Evolutionary conservation across 2,888 invertebrate species (phyloP).

Genomic region (Flexamia atlantica): DNA sequence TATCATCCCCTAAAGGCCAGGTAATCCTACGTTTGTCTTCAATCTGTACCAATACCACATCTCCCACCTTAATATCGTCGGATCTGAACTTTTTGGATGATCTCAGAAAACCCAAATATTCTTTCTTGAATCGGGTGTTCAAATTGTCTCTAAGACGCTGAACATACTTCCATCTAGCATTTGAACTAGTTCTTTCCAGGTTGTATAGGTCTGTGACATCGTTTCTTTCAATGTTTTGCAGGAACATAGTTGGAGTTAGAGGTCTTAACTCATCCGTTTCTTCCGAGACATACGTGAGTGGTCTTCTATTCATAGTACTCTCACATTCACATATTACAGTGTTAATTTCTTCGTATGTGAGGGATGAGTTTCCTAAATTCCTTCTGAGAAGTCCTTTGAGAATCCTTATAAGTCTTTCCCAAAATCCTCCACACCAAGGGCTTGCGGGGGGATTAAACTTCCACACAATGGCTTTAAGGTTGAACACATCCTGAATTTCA

Average conservation of each 20-base stretch:
- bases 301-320: slow-evolving; percentile 30
- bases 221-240: not conserved
- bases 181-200: too few species aligned
- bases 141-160: not conserved
- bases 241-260: slow-evolving; percentile 54
- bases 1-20: not conserved
- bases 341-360: too few species aligned
- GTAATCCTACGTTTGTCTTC: not conserved
- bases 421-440: too few species aligned
- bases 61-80: not conserved
- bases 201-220: not conserved
- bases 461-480: too few species aligned
- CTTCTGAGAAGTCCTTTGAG: too few species aligned
- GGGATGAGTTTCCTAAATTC: too few species aligned
- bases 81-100: not conserved
- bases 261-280: not conserved
- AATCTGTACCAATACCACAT: not conserved
- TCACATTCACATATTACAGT: slow-evolving; percentile 59
- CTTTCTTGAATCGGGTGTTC: not conserved
- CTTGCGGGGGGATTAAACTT: too few species aligned
- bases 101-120: not conserved
- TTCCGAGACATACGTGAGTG: slow-evolving; percentile 3
- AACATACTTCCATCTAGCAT: not conserved
- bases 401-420: too few species aligned
- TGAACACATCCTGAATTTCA: too few species aligned